Conservation (phyloP, 2,888 invertebrate species). For the Allophyes oxyacanthae region DNA sequence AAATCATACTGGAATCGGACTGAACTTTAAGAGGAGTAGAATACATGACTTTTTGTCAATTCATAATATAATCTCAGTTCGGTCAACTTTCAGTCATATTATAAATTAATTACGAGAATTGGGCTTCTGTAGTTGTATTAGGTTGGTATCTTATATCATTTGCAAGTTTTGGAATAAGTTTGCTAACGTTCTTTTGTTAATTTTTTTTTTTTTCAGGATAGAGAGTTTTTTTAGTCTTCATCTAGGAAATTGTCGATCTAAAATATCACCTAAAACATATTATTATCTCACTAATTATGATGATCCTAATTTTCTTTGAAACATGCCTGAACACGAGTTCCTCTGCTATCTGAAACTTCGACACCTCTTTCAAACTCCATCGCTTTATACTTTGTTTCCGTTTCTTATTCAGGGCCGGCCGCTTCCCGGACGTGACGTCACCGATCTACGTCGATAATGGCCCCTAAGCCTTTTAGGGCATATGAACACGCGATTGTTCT, state of each 20-base stretch:
- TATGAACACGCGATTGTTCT: conserved; percentile 40
- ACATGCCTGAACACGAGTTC: conserved; percentile 22
- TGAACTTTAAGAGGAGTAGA: no score
- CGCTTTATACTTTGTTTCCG: conserved; percentile 44
- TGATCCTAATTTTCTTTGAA: conserved; percentile 14
- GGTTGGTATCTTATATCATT: conserved; percentile 18
- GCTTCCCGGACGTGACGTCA: conserved; percentile 67
- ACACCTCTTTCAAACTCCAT: conserved; percentile 36
- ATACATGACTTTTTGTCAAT: no score
- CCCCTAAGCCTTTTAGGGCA: conserved; percentile 42
- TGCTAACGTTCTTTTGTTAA: not conserved
- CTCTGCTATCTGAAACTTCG: conserved; percentile 43
- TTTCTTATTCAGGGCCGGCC: conserved; percentile 57
- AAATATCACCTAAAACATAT: not conserved
- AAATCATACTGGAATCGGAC: no score
- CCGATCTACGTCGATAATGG: conserved; percentile 58
- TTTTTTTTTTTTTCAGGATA: not conserved
- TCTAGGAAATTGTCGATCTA: no score
- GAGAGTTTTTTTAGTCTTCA: not conserved
- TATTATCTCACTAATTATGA: conserved; percentile 13
- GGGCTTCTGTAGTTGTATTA: conserved; percentile 47
- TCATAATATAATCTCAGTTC: no score
- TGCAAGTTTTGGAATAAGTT: conserved; percentile 2
- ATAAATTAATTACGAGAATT: no score
- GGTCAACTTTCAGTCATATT: no score